Conservation (phyloP, 2,113 vertebrate genomes). For the Leptobrachium ailaonicum region DNA sequence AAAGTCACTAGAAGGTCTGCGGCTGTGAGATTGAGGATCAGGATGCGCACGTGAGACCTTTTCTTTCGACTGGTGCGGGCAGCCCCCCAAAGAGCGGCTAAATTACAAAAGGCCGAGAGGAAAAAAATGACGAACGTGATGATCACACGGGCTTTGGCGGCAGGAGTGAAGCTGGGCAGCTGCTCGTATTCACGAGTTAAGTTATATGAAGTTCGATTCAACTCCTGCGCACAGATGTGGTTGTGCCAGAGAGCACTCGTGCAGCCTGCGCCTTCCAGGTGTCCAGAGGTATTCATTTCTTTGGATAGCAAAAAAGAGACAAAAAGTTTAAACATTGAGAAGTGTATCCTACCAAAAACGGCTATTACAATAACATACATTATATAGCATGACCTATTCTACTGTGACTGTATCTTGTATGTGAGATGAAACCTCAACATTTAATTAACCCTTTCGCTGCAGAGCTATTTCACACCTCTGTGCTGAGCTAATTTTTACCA, state of each 20-base stretch:
- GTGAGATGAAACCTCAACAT: no score
- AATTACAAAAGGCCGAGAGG: conserved; percentile 72
- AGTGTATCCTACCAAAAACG: no score
- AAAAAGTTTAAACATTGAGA: no score
- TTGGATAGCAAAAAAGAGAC: neutral
- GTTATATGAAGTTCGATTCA: neutral
- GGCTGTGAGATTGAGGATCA: conserved; percentile 78
- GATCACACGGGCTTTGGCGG: conserved; percentile 76
- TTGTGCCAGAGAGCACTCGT: rapidly evolving
- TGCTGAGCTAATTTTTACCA: no score
- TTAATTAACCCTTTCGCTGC: no score
- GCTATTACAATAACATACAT: no score
- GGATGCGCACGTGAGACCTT: conserved; percentile 75
- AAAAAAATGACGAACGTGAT: conserved; percentile 75
- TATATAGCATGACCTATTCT: no score
- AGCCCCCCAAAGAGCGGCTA: conserved; percentile 71
- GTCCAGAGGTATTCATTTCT: conserved; percentile 41
- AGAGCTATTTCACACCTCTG: no score
- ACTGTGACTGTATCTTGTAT: no score
- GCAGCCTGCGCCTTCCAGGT: rapidly evolving
- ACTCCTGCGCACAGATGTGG: conserved; percentile 23
- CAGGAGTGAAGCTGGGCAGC: conserved; percentile 81
- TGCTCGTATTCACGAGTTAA: conserved; percentile 31
- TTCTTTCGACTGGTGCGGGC: conserved; percentile 61
- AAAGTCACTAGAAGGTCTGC: conserved; percentile 81